Conservation (phyloP, 2,797 vertebrate species). For the Sciaenops ocellatus region DNA sequence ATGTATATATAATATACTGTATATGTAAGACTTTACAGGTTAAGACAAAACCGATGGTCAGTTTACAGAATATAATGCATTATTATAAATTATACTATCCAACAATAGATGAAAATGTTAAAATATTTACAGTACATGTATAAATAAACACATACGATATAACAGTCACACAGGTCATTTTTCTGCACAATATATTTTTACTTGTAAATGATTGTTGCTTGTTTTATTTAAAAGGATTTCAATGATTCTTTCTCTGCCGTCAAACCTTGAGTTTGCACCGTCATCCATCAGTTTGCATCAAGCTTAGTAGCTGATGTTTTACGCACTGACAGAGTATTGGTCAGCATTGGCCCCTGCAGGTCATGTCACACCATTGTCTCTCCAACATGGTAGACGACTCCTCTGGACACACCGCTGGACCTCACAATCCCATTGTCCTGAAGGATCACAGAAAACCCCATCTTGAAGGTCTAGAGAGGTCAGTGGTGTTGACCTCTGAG, state of each 20-base stretch:
- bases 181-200: not conserved
- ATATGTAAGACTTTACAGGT: not conserved
- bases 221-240: not conserved
- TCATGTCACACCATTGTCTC: conserved; percentile 16
- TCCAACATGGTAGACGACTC: conserved; percentile 8
- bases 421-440: conserved; percentile 38
- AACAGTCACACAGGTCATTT: no score
- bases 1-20: no score
- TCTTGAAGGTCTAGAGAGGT: conserved; percentile 58
- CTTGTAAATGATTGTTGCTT: not conserved
- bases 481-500: conserved; percentile 66
- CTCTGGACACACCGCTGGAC: conserved; percentile 27
- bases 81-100: not conserved
- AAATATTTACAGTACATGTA: not conserved
- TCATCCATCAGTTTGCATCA: conserved; percentile 14
- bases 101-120: not conserved
- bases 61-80: not conserved
- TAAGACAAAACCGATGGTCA: not conserved
- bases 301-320: not conserved
- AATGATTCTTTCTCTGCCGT: not conserved
- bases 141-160: not conserved
- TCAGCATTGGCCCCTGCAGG: not conserved
- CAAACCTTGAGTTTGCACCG: not conserved
- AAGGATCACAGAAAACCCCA: conserved; percentile 62
- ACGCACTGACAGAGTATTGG: not conserved